Conservation (phyloP, 2,113 vertebrate genomes). For the Lepisosteus oculatus region DNA sequence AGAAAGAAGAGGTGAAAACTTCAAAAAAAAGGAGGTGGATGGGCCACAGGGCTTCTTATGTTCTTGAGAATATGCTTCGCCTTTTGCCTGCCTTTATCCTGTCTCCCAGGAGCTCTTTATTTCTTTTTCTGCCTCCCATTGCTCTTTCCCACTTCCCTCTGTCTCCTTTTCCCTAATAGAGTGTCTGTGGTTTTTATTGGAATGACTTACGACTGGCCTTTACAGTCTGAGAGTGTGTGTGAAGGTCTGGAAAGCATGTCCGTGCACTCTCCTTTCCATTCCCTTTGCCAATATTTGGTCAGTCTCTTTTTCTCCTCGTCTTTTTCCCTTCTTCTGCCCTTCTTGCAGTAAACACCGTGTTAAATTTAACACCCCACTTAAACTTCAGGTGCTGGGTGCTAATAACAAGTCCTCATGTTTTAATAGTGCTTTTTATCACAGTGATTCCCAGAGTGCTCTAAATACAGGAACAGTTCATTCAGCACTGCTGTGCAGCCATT, state of each 20-base stretch:
- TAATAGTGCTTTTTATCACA: too few relatives aligned
- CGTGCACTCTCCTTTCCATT: conserved; percentile 48
- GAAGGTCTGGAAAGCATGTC: conserved; percentile 28
- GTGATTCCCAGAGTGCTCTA: too few relatives aligned
- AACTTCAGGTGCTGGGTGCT: too few relatives aligned
- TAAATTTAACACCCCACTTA: too few relatives aligned
- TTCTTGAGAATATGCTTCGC: conserved; percentile 14
- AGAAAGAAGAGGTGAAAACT: conserved; percentile 57
- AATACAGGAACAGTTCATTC: too few relatives aligned
- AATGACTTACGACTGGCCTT: conserved; percentile 47
- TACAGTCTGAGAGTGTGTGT: conserved; percentile 40
- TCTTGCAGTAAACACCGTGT: too few relatives aligned
- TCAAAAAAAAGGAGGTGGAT: too few relatives aligned
- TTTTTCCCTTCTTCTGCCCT: conserved; percentile 27
- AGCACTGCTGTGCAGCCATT: too few relatives aligned
- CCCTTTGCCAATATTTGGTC: conserved; percentile 34
- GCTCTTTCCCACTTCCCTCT: conserved; percentile 24
- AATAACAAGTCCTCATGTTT: too few relatives aligned
- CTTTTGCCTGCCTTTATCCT: conserved; percentile 37
- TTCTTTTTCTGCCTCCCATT: conserved; percentile 4
- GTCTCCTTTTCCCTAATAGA: conserved; percentile 34
- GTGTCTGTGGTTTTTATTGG: conserved; percentile 55
- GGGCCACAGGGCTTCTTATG: too few relatives aligned
- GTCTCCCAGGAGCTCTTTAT: neutral
- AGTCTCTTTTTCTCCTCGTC: conserved; percentile 11